These are phyloP conservation scores for Pygmarrhopalites habei DNA, from an alignment of 1,140 invertebrate genomes.

Conservation along the genomic window DNA sequence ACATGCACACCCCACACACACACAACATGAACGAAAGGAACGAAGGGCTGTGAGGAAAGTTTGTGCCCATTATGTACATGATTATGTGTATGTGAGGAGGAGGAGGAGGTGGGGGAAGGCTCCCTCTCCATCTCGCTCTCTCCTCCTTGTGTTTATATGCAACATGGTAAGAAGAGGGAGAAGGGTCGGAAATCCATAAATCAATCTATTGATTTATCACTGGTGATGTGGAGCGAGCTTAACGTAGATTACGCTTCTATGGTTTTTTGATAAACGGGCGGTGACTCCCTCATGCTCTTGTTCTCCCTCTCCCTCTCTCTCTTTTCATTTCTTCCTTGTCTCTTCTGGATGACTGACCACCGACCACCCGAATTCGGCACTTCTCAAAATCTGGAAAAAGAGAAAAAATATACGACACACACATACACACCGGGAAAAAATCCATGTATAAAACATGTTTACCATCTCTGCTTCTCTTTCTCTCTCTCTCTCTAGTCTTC, in stretches of 20 bases:
- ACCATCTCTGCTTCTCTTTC: too few relatives aligned
- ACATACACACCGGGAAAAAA: not conserved
- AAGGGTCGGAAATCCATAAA: slow-evolving; percentile 39
- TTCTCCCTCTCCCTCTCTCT: slow-evolving; percentile 15
- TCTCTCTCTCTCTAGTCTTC: too few relatives aligned
- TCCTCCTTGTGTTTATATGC: slow-evolving; percentile 8
- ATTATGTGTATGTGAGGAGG: slow-evolving; percentile 1
- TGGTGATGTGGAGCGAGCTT: slow-evolving; percentile 30
- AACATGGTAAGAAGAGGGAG: slow-evolving; percentile 9
- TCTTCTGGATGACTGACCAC: slow-evolving; percentile 36
- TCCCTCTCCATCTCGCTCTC: too few relatives aligned
- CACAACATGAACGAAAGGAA: not conserved
- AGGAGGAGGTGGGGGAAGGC: too few relatives aligned
- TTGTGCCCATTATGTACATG: not conserved
- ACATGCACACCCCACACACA: not conserved
- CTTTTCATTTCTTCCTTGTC: slow-evolving; percentile 30
- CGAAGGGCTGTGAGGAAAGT: too few relatives aligned
- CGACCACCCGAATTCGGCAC: slow-evolving; percentile 3
- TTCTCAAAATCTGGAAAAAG: too few relatives aligned
- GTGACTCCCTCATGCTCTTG: slow-evolving; percentile 9
- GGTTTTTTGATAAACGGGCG: slow-evolving; percentile 37
- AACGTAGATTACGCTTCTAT: slow-evolving; percentile 32
- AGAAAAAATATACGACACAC: too few relatives aligned
- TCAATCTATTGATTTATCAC: slow-evolving; percentile 39
- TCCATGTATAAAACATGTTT: slow-evolving; percentile 3